Conservation (phyloP, 35 echinoderm and acorn worm species). For the Acanthaster planci region DNA sequence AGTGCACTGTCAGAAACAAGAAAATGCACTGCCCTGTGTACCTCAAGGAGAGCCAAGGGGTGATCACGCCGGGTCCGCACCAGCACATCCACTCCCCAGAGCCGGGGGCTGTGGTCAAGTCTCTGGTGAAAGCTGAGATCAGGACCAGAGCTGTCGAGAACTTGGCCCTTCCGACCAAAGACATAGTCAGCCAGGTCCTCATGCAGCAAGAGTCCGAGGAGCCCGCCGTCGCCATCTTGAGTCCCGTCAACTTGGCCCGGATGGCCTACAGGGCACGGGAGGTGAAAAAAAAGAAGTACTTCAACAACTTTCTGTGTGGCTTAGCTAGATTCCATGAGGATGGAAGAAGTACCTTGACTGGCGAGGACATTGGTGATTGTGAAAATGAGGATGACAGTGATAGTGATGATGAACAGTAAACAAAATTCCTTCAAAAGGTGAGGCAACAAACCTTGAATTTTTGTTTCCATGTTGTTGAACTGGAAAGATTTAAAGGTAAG, state of each 20-base stretch:
- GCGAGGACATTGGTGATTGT: background rate
- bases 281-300: background rate
- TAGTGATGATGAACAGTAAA: background rate
- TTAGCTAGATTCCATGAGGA: background rate
- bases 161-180: background rate
- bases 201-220: background rate
- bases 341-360: background rate
- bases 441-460: background rate
- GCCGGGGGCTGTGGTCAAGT: background rate
- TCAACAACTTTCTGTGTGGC: background rate
- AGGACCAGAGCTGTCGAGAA: background rate
- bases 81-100: background rate
- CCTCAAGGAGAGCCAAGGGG: background rate
- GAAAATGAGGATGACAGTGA: background rate
- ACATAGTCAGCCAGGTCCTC: conserved; percentile 7
- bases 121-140: background rate
- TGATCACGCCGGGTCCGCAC: background rate
- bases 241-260: background rate
- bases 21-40: background rate
- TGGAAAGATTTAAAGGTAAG: no score
- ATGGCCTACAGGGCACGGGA: conserved; percentile 4
- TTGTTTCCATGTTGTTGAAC: no score
- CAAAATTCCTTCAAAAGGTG: background rate
- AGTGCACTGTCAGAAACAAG: conserved; percentile 8
- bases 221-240: background rate